Base-by-base conservation (phyloP, 2,797 vertebrate genomes). In the Vespertilio murinus region DNA sequence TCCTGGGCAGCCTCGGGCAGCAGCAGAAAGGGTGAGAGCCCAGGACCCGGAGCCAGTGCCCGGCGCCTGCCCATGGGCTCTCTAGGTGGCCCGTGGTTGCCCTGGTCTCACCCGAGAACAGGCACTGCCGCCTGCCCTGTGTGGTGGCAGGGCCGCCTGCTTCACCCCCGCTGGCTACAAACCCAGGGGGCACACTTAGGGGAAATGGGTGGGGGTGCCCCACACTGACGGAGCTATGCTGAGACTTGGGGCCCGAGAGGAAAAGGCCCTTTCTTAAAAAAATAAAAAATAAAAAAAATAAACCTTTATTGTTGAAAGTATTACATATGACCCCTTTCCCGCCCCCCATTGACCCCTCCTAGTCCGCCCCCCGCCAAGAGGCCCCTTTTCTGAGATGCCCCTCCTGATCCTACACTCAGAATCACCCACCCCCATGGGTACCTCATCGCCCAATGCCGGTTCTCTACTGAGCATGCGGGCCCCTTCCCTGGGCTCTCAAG, bases 401-500 rank as follows among this genome's bases (percentile, higher is more conserved):
- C 49, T 59, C 65, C 22, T 3, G 16, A 23, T 9, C 59, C 33
- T 17, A 30, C 73, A 40, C n/a, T 81, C 52, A 18, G 64, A 42
- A 59, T 12, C 23, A 38, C 65, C 25, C 61, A n/a, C 5, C 1
- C 23, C 52, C 12, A 3, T 2, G 0, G 70, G n/a, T 40, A 10
- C n/a, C 20, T 61, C 33, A 14, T 56, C 71, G 71, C 71, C 38
- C 23, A 9, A 20, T 3, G 61, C 77, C 3, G 25, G 64, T 6
- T 2, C 14, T n/a, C 45, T 40, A 4, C 35, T 28, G 33, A 35
- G 42, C 70, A 25, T 42, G 33, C 13, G 1, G 13, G 18, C 3
- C 45, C 30, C 23, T 4, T 4, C 8, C 4, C 40, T 5, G 1
- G 5, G 9, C 12, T 20, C 45, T 7, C 9, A 3, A 12, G 47